Conservation (phyloP, 2,113 vertebrate species). For the Azemiops feae region DNA sequence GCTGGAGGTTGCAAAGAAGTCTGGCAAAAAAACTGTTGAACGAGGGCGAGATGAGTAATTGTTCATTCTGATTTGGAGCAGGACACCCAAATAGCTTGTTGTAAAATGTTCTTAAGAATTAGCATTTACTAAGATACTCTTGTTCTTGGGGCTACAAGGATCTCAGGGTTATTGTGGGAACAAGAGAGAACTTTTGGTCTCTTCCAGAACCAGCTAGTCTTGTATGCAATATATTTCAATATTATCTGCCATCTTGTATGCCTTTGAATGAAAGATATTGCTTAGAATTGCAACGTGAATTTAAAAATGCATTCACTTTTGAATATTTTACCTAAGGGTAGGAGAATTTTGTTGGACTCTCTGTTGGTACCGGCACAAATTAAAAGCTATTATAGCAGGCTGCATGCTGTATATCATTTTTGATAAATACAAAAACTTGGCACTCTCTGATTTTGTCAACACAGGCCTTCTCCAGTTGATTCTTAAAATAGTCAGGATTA, state of each 20-base stretch:
- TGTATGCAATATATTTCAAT: constrained; percentile 6
- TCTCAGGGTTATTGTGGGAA: too few species aligned
- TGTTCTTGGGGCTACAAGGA: too few species aligned
- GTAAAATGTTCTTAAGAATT: too few species aligned
- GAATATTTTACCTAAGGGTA: not conserved
- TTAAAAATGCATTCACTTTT: not conserved
- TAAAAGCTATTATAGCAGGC: not conserved
- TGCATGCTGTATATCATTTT: not conserved
- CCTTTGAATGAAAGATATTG: not conserved
- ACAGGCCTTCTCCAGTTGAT: not conserved
- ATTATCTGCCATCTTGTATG: not conserved
- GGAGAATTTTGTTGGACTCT: not conserved
- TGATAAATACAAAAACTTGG: not conserved
- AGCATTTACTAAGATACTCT: too few species aligned
- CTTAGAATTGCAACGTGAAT: not conserved
- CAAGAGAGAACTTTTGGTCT: too few species aligned
- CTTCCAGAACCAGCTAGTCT: not conserved
- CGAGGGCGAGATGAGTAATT: too few species aligned
- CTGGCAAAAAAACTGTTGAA: too few species aligned
- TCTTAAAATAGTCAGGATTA: not conserved
- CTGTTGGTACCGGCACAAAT: constrained; percentile 12
- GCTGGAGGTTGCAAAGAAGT: too few species aligned
- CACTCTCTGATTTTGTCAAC: not conserved
- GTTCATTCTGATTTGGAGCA: too few species aligned
- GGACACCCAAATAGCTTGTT: too few species aligned